A percentile compares a stretch with the other conserved stretches of the same genome.
Evolutionary conservation across 1,140 invertebrate genomes (phyloP).

Genomic region (Drosophila bocqueti): DNA sequence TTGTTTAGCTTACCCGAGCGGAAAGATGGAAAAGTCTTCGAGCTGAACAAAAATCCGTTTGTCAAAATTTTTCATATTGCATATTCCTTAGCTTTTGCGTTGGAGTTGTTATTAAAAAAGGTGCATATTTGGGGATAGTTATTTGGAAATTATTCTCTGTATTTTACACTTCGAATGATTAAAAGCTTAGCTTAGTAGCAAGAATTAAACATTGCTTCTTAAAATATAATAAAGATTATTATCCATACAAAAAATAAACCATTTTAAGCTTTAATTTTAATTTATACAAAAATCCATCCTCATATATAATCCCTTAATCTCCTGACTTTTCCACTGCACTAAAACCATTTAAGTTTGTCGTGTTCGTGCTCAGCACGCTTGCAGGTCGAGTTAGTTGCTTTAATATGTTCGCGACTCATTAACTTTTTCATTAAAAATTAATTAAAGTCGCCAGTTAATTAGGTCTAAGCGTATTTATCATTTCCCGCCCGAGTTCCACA

Average conservation of each 20-base stretch:
- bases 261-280: neutral
- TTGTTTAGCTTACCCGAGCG: conserved; percentile 65
- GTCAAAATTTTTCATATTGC: conserved; percentile 38
- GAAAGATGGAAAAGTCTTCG: conserved; percentile 48
- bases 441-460: conserved; percentile 83
- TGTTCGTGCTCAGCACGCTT: neutral
- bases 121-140: neutral
- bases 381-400: conserved; percentile 58
- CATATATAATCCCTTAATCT: neutral
- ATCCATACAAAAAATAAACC: too few relatives aligned
- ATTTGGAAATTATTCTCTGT: neutral
- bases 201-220: neutral
- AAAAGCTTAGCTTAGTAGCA: neutral
- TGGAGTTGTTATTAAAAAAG: neutral
- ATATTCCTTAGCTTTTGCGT: conserved; percentile 1
- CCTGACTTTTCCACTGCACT: neutral
- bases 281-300: neutral
- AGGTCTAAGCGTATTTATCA: conserved; percentile 84
- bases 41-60: conserved; percentile 40
- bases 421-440: conserved; percentile 83
- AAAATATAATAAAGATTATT: too few relatives aligned
- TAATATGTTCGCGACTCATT: conserved; percentile 79
- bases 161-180: neutral
- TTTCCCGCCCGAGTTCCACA: conserved; percentile 71
- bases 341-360: conserved; percentile 10